Evolutionary conservation across 1,140 invertebrate genomes (phyloP), one percentile per base, ranked within the genome.

Genomic region (Agrilus planipennis): DNA sequence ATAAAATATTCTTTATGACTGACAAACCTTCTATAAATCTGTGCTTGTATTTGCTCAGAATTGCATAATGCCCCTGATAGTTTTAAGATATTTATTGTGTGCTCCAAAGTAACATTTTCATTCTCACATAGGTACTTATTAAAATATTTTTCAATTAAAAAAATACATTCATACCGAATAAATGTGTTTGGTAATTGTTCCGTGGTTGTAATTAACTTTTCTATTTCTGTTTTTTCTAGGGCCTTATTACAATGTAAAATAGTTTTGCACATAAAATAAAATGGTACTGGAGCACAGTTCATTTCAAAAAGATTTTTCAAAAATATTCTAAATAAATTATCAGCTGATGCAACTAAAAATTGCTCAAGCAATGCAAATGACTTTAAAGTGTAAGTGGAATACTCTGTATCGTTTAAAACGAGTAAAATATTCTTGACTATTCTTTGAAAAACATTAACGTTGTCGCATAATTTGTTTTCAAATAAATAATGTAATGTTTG

Each of bases 401-500:
- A 46, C 27, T 52, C 45, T 39, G 44, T 42, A 39, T 44, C 43
- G 38, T 54, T 54, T n/a, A 52, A 31, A 12, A 42, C 47, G 9
- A 28, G 43, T 10, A 48, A 35, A 34, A 50, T 17, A 35, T 40
- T 20, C 41, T 18, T 20, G 22, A 17, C n/a, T 16, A 41, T 2
- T 22, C 27, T 39, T 42, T 42, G 15, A 19, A 36, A 46, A 29
- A 28, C 42, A 39, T 22, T 29, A 10, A 35, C 21, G 7, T 44
- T 25, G 35, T 37, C 27, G 22, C 16, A 25, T 34, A 42, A 44
- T n/a, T 37, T 29, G n/a, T 14, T 17, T 39, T 45, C 25, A 21
- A 56, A 23, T 25, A 56, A 45, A 39, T 47, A 25, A 28, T 28
- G 29, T 10, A 40, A 23, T 4, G 40, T 34, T 14, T 38, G 34